Conservation (phyloP, 2,113 vertebrate species). For the Rattus rattus region DNA sequence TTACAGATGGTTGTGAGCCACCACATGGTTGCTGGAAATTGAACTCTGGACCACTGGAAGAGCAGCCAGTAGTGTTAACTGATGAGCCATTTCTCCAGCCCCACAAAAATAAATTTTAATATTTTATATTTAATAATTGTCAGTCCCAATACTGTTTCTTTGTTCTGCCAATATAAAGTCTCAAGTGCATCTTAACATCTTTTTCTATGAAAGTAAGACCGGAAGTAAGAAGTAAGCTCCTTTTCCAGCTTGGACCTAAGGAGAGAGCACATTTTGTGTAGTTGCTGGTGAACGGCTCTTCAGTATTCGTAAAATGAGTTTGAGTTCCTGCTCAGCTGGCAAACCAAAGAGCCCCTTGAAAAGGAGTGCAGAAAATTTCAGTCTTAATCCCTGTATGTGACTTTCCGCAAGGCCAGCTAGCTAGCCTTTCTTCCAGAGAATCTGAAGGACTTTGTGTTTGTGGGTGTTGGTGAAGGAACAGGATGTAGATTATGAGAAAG, state of each 20-base stretch:
- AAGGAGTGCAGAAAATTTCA: neutral
- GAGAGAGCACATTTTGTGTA: neutral
- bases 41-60: too few relatives aligned
- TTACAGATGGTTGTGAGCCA: too few relatives aligned
- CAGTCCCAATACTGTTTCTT: neutral
- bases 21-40: too few relatives aligned
- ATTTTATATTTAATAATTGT: neutral
- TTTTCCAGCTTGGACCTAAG: neutral
- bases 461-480: neutral
- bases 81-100: too few relatives aligned
- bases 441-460: neutral
- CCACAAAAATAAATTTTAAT: neutral
- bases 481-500: neutral
- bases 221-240: neutral
- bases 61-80: too few relatives aligned
- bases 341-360: neutral
- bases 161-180: neutral
- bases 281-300: neutral
- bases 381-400: neutral
- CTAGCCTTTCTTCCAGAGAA: neutral
- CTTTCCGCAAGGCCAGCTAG: neutral
- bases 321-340: neutral
- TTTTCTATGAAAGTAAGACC: neutral
- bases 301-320: neutral
- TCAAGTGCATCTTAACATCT: neutral